Conservation (phyloP, 2,113 vertebrate genomes). For the Isurus oxyrinchus region DNA sequence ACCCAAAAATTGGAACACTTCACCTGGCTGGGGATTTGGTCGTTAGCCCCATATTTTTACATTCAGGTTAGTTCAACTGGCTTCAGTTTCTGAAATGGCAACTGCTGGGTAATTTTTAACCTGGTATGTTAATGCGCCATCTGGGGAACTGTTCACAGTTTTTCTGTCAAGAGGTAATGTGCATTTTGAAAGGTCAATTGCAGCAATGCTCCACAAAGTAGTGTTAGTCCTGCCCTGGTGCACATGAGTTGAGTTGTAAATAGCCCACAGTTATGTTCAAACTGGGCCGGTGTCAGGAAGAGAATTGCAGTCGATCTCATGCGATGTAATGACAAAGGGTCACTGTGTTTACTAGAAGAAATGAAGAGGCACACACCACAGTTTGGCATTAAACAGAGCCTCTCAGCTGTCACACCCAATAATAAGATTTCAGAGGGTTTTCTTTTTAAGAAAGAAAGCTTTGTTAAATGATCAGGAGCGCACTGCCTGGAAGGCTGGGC, state of each 20-base stretch:
- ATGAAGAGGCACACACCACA: not conserved
- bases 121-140: not conserved
- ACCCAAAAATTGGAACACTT: not conserved
- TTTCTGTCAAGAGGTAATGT: not conserved
- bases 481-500: not conserved
- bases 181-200: not conserved
- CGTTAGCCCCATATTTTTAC: not conserved
- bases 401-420: not conserved
- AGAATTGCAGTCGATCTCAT: not conserved
- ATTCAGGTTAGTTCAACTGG: not conserved
- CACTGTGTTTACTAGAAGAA: not conserved
- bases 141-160: not conserved
- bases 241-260: not conserved
- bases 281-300: not conserved
- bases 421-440: not conserved
- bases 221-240: not conserved
- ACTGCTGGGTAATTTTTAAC: not conserved
- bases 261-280: too few relatives aligned
- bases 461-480: not conserved
- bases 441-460: not conserved
- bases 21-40: not conserved
- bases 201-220: too few relatives aligned
- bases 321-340: not conserved
- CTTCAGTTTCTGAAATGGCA: not conserved
- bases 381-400: not conserved